These are phyloP conservation scores for Fabriciana adippe DNA, from an alignment of 2,888 invertebrate species.

Conservation along the genomic window DNA sequence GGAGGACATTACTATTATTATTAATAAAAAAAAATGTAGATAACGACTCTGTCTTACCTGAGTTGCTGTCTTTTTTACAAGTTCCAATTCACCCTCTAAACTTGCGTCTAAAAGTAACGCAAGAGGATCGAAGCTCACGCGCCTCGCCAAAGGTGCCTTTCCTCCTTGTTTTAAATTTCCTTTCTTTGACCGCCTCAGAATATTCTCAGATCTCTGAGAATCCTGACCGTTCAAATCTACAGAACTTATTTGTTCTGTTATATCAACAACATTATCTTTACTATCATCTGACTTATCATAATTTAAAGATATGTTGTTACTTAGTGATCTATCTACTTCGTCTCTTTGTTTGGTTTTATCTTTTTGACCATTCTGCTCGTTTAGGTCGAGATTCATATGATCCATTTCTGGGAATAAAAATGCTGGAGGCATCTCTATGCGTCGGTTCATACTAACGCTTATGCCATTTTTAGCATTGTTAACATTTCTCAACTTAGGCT, in stretches of 20 bases:
- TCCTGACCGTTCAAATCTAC: constrained; percentile 79
- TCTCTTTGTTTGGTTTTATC: constrained; percentile 66
- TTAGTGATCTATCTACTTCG: constrained; percentile 71
- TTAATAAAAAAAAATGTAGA: no score
- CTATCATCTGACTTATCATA: constrained; percentile 68
- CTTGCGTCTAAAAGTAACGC: constrained; percentile 98
- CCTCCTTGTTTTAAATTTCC: constrained; percentile 90
- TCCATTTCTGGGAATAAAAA: constrained; percentile 91
- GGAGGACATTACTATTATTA: background rate
- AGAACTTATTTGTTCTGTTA: constrained; percentile 76
- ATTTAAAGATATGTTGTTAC: constrained; percentile 56
- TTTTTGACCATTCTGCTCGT: constrained; percentile 64
- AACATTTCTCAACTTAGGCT: constrained; percentile 87
- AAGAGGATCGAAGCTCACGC: constrained; percentile 98
- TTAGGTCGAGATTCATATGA: constrained; percentile 79
- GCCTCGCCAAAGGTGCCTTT: constrained; percentile 87
- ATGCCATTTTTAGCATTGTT: constrained; percentile 82
- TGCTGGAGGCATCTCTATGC: constrained; percentile 92
- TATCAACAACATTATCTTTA: constrained; percentile 69
- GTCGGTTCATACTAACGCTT: constrained; percentile 86
- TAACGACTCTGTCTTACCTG: constrained; percentile 85
- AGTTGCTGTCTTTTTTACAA: constrained; percentile 96
- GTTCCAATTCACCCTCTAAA: constrained; percentile 97
- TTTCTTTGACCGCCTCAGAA: constrained; percentile 86
- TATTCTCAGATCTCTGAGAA: constrained; percentile 81